phyloP scores from a whole-genome alignment of 2,888 invertebrate species.

The Mesorhabditis belari region DNA sequence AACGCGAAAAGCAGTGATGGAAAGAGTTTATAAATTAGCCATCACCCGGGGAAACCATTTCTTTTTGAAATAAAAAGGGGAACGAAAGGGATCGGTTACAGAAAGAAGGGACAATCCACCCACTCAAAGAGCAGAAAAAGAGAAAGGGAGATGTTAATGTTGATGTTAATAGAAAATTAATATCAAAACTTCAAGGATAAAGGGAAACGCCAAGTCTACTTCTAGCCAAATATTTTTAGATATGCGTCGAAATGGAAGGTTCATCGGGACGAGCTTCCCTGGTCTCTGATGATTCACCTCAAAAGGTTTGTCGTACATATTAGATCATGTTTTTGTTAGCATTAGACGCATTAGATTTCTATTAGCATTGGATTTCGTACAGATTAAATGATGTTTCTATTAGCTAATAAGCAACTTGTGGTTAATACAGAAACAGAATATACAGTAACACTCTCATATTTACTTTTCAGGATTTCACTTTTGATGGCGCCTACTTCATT shows the following conservation, averaged over 20 bases:
- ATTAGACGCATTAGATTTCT: neutral
- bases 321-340: too few species aligned
- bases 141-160: too few species aligned
- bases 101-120: too few species aligned
- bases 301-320: conserved; percentile 33
- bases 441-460: conserved; percentile 43
- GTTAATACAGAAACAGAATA: neutral
- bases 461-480: conserved; percentile 69
- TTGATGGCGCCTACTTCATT: conserved; percentile 75
- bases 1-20: too few species aligned
- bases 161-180: too few species aligned
- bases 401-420: neutral
- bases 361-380: neutral
- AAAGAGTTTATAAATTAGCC: too few species aligned
- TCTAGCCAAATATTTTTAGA: conserved; percentile 16
- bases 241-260: conserved; percentile 64
- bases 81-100: too few species aligned
- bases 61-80: too few species aligned
- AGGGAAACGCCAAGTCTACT: too few species aligned
- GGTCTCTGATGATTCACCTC: conserved; percentile 63
- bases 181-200: too few species aligned
- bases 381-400: neutral
- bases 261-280: conserved; percentile 63
- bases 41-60: too few species aligned
- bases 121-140: too few species aligned